Conservation (phyloP, 2,888 invertebrate species). For the Phyllotreta striolata region DNA sequence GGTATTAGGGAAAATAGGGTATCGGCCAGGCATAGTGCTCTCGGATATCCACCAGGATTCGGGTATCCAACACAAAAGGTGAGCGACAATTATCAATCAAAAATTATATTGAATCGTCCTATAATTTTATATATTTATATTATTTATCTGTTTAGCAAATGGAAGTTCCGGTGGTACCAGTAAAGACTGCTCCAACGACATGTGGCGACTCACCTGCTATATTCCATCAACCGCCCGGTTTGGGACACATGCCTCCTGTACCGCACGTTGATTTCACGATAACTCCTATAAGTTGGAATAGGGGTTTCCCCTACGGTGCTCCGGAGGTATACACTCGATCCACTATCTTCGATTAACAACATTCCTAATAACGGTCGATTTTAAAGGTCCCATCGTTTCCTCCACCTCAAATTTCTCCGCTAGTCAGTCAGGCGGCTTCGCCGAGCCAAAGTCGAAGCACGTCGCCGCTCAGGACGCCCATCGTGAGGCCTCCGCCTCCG, state of each 20-base stretch:
- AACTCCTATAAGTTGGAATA: conserved; percentile 47
- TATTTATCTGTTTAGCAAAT: conserved; percentile 22
- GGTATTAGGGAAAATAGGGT: conserved; percentile 64
- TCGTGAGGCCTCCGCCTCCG: conserved; percentile 40
- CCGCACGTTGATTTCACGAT: conserved; percentile 50
- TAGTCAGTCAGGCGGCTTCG: conserved; percentile 77
- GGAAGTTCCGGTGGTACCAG: conserved; percentile 45
- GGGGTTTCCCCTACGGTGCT: conserved; percentile 55
- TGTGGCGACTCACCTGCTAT: conserved; percentile 47
- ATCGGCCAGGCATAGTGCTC: conserved; percentile 52
- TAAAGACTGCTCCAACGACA: conserved; percentile 48
- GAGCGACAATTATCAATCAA: conserved; percentile 10
- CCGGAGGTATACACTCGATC: conserved; percentile 51
- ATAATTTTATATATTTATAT: conserved; percentile 4
- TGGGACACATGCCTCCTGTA: conserved; percentile 49
- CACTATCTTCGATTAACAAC: neutral
- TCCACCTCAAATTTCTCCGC: conserved; percentile 73
- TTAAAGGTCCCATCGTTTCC: conserved; percentile 63
- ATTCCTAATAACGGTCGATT: neutral
- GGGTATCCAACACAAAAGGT: conserved; percentile 52
- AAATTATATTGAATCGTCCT: neutral
- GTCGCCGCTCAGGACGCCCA: conserved; percentile 66
- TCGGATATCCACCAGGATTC: conserved; percentile 58
- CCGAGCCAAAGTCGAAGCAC: conserved; percentile 80
- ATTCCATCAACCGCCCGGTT: conserved; percentile 51